Evolutionary conservation across 2,797 vertebrate species (phyloP).

Genomic region (Cryptoprocta ferox): DNA sequence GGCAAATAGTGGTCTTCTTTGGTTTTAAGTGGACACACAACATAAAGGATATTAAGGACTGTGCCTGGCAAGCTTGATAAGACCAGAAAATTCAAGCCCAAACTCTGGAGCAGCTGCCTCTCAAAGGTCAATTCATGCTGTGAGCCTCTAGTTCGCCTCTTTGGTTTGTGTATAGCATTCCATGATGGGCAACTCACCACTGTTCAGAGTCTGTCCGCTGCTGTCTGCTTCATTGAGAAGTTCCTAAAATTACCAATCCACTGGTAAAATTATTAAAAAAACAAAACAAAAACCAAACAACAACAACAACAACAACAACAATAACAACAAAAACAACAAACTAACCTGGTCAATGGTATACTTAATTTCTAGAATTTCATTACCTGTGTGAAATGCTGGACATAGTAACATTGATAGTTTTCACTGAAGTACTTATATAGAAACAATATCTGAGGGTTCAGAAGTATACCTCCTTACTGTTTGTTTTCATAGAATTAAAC

Average conservation of each 20-base stretch:
- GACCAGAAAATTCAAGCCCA: not conserved
- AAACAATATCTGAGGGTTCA: not conserved
- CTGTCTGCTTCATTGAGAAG: not conserved
- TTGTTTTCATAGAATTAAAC: conserved; percentile 25
- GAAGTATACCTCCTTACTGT: not conserved
- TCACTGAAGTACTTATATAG: not conserved
- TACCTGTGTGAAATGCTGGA: not conserved
- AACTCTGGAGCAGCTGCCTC: not conserved
- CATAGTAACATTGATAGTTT: not conserved
- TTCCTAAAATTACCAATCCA: not conserved
- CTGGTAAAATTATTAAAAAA: not conserved
- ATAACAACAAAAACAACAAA: not conserved
- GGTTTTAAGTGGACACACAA: not conserved
- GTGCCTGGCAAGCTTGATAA: not conserved
- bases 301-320: too few relatives aligned
- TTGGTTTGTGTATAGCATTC: not conserved
- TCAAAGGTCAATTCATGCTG: not conserved
- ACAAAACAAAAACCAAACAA: too few relatives aligned
- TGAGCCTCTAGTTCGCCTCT: not conserved
- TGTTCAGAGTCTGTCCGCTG: not conserved
- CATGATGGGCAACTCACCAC: not conserved
- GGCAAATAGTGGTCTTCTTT: not conserved
- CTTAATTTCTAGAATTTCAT: not conserved
- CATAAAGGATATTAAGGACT: not conserved
- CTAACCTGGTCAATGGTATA: not conserved